phyloP scores from a whole-genome alignment of 37 sponge, comb jelly and placozoan genomes.

The Bolinopsis microptera region DNA sequence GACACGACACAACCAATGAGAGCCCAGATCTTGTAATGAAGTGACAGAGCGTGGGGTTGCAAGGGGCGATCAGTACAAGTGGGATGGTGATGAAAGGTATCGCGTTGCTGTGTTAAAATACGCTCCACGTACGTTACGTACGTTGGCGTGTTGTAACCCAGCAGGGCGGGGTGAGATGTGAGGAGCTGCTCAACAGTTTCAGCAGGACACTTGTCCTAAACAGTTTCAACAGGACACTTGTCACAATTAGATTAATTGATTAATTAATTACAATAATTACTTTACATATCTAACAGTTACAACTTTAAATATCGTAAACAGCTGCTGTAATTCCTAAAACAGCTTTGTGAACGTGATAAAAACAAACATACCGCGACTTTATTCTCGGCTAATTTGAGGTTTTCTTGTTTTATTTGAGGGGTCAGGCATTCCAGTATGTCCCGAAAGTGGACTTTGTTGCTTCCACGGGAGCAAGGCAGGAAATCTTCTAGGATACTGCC shows the following conservation, averaged over 20 bases:
- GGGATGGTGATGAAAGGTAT: background rate
- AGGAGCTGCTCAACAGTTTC: too few species aligned
- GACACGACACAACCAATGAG: background rate
- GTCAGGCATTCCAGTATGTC: background rate
- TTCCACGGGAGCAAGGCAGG: background rate
- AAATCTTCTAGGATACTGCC: slow-evolving; percentile 25
- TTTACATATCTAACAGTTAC: too few species aligned
- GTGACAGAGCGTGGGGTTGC: background rate
- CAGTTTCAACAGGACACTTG: too few species aligned
- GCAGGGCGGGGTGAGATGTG: too few species aligned
- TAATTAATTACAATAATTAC: too few species aligned
- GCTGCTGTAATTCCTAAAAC: too few species aligned
- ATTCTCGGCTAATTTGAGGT: background rate
- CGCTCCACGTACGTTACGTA: too few species aligned
- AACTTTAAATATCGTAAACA: too few species aligned
- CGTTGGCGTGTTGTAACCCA: background rate
- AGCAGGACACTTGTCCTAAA: too few species aligned
- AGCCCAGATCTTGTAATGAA: background rate
- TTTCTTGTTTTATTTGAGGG: slow-evolving; percentile 2
- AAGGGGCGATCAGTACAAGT: background rate
- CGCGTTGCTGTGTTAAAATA: background rate
- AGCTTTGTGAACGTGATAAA: too few species aligned
- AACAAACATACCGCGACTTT: background rate
- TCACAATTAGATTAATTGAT: too few species aligned
- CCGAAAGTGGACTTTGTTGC: background rate